Conservation (phyloP, 1,140 invertebrate species). For the Meteorus sp. region DNA sequence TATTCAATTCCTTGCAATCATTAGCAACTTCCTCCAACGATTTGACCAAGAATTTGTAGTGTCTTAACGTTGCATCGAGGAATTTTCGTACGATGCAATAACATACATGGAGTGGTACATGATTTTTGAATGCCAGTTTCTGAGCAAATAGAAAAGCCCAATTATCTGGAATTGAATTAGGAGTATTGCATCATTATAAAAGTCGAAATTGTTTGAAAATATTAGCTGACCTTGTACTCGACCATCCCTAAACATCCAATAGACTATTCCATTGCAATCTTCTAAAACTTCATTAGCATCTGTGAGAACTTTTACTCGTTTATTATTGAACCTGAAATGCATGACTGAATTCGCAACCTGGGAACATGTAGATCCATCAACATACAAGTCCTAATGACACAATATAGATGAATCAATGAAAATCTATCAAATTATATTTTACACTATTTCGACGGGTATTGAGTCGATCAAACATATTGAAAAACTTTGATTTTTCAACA, state of each 20-base stretch:
- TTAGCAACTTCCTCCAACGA: constrained; percentile 73
- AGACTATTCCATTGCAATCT: constrained; percentile 69
- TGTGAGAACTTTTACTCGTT: constrained; percentile 72
- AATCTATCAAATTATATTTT: not conserved
- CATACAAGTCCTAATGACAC: not conserved
- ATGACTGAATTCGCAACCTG: constrained; percentile 63
- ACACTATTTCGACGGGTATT: not conserved
- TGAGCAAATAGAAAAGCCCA: constrained; percentile 90
- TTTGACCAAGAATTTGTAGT: constrained; percentile 78
- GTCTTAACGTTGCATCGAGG: constrained; percentile 80
- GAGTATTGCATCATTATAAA: not conserved
- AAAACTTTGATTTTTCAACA: not conserved
- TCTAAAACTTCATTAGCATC: constrained; percentile 68
- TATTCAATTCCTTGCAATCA: constrained; percentile 74
- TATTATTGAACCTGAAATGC: constrained; percentile 80
- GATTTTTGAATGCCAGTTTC: constrained; percentile 78
- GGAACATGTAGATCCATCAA: not conserved
- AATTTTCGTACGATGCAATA: constrained; percentile 83
- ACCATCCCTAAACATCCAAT: constrained; percentile 89
- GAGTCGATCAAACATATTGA: not conserved
- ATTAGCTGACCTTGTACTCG: constrained; percentile 72
- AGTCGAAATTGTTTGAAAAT: constrained; percentile 9
- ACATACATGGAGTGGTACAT: constrained; percentile 81
- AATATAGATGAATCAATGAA: constrained; percentile 5
- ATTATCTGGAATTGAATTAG: constrained; percentile 67